Percentiles rank a stretch among this genome's conserved stretches.
Conservation (phyloP, 2,113 vertebrate genomes). For the Limnothrissa miodon region DNA sequence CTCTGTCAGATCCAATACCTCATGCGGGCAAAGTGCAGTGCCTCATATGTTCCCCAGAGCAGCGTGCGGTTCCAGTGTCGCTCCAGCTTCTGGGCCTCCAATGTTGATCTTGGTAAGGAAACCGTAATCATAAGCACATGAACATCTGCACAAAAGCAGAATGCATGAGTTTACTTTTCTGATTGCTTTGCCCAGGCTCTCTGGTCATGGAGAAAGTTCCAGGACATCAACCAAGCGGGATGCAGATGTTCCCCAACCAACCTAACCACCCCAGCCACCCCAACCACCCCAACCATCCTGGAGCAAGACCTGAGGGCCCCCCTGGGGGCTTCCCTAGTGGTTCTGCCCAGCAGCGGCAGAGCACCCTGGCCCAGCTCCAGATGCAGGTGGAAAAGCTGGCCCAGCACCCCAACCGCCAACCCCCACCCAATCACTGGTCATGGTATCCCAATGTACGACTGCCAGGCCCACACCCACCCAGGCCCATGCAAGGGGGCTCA, state of each 20-base stretch:
- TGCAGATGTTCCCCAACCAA: conserved; percentile 56
- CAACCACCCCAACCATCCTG: conserved; percentile 53
- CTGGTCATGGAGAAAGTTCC: conserved; percentile 68
- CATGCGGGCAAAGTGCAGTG: conserved; percentile 72
- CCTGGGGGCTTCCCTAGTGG: conserved; percentile 40
- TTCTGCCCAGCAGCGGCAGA: conserved; percentile 61
- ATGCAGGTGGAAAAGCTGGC: conserved; percentile 78
- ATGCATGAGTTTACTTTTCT: neutral
- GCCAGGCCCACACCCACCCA: conserved; percentile 57
- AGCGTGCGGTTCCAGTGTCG: conserved; percentile 75
- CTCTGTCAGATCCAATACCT: conserved; percentile 76
- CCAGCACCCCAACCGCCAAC: conserved; percentile 68
- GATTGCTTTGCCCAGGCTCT: conserved; percentile 57
- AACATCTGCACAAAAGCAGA: neutral
- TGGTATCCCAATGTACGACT: conserved; percentile 69
- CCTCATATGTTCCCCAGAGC: conserved; percentile 71
- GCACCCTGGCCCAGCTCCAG: conserved; percentile 75
- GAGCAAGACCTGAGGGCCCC: conserved; percentile 58
- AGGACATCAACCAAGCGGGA: conserved; percentile 47
- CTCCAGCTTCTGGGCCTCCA: conserved; percentile 74
- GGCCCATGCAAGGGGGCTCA: conserved; percentile 69
- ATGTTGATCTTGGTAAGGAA: conserved; percentile 73
- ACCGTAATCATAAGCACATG: neutral
- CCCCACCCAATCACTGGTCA: conserved; percentile 67
- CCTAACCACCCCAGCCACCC: conserved; percentile 42